Percentiles rank a stretch among this genome's conserved stretches.
phyloP scores from a whole-genome alignment of 92 coral and sea anemone genomes.

The Umimayanthus chanpuru region DNA sequence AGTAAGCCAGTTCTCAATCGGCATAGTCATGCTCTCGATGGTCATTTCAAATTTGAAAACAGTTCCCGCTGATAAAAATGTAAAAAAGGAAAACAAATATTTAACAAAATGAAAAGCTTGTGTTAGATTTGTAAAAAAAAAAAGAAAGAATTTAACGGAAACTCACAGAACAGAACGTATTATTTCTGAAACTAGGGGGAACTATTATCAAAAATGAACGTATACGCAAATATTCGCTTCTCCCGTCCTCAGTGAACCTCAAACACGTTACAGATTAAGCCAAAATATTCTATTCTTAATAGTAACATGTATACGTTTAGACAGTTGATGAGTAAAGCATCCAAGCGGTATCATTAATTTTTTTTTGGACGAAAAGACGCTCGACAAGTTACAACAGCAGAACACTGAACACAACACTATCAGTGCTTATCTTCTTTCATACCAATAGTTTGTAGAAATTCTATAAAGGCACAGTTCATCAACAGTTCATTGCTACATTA shows the following conservation, averaged over 20 bases:
- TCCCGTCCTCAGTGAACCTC: neutral
- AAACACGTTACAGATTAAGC: too few species aligned
- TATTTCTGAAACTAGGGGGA: neutral
- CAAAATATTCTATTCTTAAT: too few species aligned
- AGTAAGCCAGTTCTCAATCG: slow-evolving; percentile 52
- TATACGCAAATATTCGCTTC: neutral
- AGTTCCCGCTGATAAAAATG: neutral
- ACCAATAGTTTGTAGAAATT: too few species aligned
- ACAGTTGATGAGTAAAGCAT: too few species aligned
- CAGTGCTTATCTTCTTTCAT: too few species aligned
- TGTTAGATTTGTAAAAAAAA: neutral
- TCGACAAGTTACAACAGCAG: neutral
- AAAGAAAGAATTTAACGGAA: neutral
- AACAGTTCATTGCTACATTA: too few species aligned
- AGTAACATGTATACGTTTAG: too few species aligned
- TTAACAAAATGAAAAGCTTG: neutral
- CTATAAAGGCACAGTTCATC: too few species aligned
- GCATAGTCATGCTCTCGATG: slow-evolving; percentile 39
- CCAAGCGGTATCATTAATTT: too few species aligned
- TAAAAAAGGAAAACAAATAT: neutral
- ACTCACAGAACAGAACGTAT: neutral
- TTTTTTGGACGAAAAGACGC: neutral
- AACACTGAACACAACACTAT: too few species aligned
- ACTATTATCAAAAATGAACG: too few species aligned
- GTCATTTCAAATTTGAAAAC: slow-evolving; percentile 38